Conservation (phyloP, 2,797 vertebrate genomes). For the Pristis pectinata region DNA sequence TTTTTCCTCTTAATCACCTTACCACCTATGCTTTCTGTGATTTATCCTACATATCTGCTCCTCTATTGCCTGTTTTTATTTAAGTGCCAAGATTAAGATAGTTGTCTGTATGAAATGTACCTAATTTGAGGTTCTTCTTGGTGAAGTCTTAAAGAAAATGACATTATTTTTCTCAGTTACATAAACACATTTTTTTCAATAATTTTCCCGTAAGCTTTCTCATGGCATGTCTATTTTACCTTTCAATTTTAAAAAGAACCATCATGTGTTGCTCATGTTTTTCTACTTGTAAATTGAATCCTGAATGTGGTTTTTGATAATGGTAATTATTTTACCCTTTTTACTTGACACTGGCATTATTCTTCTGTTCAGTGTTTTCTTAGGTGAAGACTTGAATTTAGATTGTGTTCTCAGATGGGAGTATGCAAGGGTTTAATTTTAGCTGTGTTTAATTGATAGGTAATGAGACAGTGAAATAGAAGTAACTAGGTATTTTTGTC, state of each 20-base stretch:
- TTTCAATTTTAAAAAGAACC: constrained; percentile 10
- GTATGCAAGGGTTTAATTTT: constrained; percentile 37
- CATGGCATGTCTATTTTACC: constrained; percentile 1
- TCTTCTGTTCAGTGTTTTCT: constrained; percentile 33
- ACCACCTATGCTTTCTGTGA: too few species aligned
- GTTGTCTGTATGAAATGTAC: background rate
- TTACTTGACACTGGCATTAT: constrained; percentile 37
- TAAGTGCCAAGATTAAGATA: background rate
- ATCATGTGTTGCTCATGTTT: constrained; percentile 13
- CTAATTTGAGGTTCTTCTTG: background rate
- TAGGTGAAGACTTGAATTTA: constrained; percentile 36
- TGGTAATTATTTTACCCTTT: constrained; percentile 36
- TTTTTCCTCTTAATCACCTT: too few species aligned
- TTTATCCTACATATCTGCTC: too few species aligned
- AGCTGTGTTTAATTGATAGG: constrained; percentile 36
- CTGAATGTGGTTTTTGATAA: constrained; percentile 34
- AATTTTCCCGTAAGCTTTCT: background rate
- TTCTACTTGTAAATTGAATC: constrained; percentile 35
- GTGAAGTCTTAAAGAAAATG: background rate
- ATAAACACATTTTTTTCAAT: background rate
- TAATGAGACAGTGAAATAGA: constrained; percentile 36
- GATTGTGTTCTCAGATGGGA: constrained; percentile 36
- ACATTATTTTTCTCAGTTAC: too few species aligned
- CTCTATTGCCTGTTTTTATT: background rate
- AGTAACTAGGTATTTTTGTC: constrained; percentile 34